Conservation (phyloP, 2,797 vertebrate genomes). For the Psittacula derbiana region DNA sequence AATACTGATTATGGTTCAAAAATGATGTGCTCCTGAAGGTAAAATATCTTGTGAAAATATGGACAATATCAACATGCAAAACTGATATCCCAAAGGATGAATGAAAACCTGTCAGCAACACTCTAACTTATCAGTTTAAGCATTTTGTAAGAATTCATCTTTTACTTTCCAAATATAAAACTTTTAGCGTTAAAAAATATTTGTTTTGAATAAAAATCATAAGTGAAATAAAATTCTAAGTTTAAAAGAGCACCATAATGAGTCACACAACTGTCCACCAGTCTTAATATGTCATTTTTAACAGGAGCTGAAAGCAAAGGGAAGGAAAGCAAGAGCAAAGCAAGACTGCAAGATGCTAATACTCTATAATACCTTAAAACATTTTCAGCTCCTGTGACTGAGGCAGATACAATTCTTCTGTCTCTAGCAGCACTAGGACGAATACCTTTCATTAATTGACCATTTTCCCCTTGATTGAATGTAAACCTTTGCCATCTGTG, state of each 20-base stretch:
- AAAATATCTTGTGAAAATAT: background rate
- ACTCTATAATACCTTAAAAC: background rate
- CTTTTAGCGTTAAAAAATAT: background rate
- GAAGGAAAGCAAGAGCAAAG: background rate
- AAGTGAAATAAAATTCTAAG: background rate
- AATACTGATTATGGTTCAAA: background rate
- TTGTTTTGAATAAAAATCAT: background rate
- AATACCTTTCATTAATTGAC: background rate
- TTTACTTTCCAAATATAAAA: background rate
- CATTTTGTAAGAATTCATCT: background rate
- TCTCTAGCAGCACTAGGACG: background rate
- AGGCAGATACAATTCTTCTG: background rate
- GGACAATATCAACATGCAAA: background rate
- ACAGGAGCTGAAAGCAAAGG: background rate
- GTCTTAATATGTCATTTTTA: background rate
- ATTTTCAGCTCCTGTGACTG: background rate
- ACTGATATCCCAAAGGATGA: background rate
- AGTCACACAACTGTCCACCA: background rate
- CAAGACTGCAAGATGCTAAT: background rate
- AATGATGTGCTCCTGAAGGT: background rate
- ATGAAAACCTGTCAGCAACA: background rate
- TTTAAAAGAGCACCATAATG: background rate
- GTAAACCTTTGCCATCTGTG: background rate
- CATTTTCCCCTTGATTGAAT: background rate
- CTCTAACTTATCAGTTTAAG: background rate